Conservation (phyloP, 2,113 vertebrate species). For the Symphodus melops region DNA sequence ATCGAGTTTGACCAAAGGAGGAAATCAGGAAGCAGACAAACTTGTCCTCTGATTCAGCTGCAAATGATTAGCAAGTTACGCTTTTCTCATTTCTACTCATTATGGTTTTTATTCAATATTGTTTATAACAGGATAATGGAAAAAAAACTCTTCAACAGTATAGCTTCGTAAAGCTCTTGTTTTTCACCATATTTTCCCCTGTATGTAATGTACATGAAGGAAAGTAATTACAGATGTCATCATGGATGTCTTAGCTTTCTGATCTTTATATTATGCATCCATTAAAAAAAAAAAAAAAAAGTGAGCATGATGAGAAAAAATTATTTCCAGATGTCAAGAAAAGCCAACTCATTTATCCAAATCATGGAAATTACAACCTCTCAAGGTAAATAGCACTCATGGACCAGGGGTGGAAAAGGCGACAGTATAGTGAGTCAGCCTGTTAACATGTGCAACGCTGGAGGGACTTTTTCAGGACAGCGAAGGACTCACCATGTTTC, state of each 20-base stretch:
- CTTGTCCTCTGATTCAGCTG: no score
- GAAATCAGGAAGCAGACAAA: no score
- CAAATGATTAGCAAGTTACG: background rate
- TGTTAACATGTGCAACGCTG: slow-evolving; percentile 43
- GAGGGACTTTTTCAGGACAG: slow-evolving; percentile 55
- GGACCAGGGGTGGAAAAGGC: slow-evolving; percentile 68
- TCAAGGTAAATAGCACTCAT: slow-evolving; percentile 68
- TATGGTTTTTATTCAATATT: no score
- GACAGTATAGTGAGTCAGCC: slow-evolving; percentile 64
- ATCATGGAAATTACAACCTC: slow-evolving; percentile 76
- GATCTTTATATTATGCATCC: background rate
- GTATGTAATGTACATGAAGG: background rate
- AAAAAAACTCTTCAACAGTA: background rate
- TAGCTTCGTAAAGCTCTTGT: background rate
- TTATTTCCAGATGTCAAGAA: slow-evolving; percentile 65
- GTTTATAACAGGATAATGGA: background rate
- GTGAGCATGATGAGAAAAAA: slow-evolving; percentile 47
- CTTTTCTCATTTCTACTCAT: no score
- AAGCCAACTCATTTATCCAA: slow-evolving; percentile 58
- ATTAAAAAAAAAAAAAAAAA: slow-evolving; percentile 31
- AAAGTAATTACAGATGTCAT: background rate
- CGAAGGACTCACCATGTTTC: slow-evolving; percentile 44
- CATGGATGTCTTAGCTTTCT: background rate
- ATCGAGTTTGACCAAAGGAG: no score
- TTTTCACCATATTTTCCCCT: background rate